phyloP scores from a whole-genome alignment of 2,888 invertebrate genomes.

The Dexiosoma caninum region DNA sequence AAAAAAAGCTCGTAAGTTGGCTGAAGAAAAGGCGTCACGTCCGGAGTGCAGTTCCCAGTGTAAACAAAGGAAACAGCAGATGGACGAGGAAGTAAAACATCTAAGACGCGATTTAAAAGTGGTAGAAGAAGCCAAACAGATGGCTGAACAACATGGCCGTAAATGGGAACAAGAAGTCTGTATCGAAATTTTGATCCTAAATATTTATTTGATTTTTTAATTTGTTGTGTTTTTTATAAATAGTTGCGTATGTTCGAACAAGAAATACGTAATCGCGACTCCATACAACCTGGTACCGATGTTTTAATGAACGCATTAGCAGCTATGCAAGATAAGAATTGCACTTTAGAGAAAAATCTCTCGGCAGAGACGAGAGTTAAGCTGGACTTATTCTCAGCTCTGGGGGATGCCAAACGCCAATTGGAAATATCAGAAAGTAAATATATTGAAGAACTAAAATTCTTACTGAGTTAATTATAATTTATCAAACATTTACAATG shows the following conservation, averaged over 20 bases:
- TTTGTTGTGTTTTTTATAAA: background rate
- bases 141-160: conserved; percentile 76
- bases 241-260: conserved; percentile 76
- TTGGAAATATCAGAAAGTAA: conserved; percentile 91
- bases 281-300: conserved; percentile 81
- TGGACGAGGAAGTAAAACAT: conserved; percentile 84
- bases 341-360: conserved; percentile 94
- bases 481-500: no score
- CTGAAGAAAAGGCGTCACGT: conserved; percentile 78
- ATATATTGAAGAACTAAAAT: conserved; percentile 68
- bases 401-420: conserved; percentile 95
- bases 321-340: conserved; percentile 92
- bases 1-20: conserved; percentile 83
- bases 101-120: conserved; percentile 82
- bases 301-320: conserved; percentile 88
- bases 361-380: conserved; percentile 98
- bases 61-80: conserved; percentile 82
- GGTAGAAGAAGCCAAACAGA: conserved; percentile 82
- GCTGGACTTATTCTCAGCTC: conserved; percentile 97
- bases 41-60: conserved; percentile 84
- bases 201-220: no score
- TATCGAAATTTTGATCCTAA: background rate
- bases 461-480: no score
- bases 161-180: conserved; percentile 77
- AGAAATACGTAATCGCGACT: conserved; percentile 76